phyloP scores from a whole-genome alignment of 2,797 vertebrate genomes.

The Tauraco hartlaubi region DNA sequence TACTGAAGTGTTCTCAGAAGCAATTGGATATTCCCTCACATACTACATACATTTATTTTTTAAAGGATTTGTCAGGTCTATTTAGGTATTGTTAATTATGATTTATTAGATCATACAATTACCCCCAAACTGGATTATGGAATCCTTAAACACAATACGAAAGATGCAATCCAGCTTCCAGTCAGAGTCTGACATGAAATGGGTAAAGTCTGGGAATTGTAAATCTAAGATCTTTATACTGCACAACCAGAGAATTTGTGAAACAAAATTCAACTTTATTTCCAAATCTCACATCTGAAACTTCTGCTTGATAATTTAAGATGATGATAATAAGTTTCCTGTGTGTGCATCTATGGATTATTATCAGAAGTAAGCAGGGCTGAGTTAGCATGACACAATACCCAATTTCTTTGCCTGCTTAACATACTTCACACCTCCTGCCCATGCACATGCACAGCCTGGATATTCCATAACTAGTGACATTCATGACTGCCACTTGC shows the following conservation, averaged over 20 bases:
- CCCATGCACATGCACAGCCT: not conserved
- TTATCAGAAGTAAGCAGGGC: not conserved
- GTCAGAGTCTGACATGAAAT: not conserved
- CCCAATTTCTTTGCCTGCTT: not conserved
- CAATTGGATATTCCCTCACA: not conserved
- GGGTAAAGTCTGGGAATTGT: not conserved
- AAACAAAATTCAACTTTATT: not conserved
- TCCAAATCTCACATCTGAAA: not conserved
- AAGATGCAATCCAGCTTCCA: not conserved
- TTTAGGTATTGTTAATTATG: not conserved
- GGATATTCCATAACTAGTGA: not conserved
- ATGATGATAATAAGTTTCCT: not conserved
- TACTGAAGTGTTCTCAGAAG: not conserved
- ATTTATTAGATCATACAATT: not conserved
- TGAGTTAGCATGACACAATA: not conserved
- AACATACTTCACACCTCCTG: not conserved
- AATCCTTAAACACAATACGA: not conserved
- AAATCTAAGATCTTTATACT: not conserved
- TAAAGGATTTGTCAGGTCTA: not conserved
- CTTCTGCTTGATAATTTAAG: not conserved
- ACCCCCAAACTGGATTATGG: not conserved
- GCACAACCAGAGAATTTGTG: not conserved
- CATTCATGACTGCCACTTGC: not conserved
- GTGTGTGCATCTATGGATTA: not conserved
- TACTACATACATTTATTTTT: not conserved